A percentile compares a stretch with the other conserved stretches of the same genome.
These are phyloP conservation scores for Aspidoscelis tigris DNA, from an alignment of 2,113 vertebrate species.

Conservation along the genomic window DNA sequence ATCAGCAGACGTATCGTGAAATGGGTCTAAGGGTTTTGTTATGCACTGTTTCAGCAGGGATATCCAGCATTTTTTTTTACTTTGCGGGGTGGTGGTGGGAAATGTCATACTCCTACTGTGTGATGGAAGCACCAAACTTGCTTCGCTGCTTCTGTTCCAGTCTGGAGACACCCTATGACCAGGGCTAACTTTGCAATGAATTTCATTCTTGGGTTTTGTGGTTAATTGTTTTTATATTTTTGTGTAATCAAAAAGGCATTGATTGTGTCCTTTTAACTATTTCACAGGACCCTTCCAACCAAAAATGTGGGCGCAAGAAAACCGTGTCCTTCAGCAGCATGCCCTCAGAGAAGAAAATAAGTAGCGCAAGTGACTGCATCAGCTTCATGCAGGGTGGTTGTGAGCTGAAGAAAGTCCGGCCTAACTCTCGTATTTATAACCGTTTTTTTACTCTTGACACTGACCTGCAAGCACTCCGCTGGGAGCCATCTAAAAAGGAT, in stretches of 20 bases:
- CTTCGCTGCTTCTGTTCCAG: too few relatives aligned
- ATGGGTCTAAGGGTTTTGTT: too few relatives aligned
- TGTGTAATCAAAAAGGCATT: slow-evolving; percentile 28
- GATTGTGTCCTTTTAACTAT: slow-evolving; percentile 49
- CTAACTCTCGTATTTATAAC: slow-evolving; percentile 93
- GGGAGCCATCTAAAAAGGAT: slow-evolving; percentile 99
- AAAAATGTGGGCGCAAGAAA: slow-evolving; percentile 94
- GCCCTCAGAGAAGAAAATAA: slow-evolving; percentile 98
- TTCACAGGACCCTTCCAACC: slow-evolving; percentile 90
- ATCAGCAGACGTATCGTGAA: too few relatives aligned
- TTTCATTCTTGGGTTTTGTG: neutral
- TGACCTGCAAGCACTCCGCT: slow-evolving; percentile 92
- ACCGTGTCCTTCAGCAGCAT: slow-evolving; percentile 99
- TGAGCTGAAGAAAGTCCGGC: slow-evolving; percentile 95
- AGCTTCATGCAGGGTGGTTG: slow-evolving; percentile 98
- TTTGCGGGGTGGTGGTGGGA: too few relatives aligned
- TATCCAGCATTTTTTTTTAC: too few relatives aligned
- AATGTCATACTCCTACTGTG: too few relatives aligned
- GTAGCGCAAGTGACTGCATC: slow-evolving; percentile 93
- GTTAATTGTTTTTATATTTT: slow-evolving; percentile 30
- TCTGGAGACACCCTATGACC: neutral
- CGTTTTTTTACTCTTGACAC: slow-evolving; percentile 94
- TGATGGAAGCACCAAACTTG: too few relatives aligned
- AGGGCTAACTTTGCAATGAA: too few relatives aligned
- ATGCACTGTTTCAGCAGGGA: too few relatives aligned